Base-by-base conservation (phyloP, 2,888 invertebrate genomes). In the Nomada ferruginata region DNA sequence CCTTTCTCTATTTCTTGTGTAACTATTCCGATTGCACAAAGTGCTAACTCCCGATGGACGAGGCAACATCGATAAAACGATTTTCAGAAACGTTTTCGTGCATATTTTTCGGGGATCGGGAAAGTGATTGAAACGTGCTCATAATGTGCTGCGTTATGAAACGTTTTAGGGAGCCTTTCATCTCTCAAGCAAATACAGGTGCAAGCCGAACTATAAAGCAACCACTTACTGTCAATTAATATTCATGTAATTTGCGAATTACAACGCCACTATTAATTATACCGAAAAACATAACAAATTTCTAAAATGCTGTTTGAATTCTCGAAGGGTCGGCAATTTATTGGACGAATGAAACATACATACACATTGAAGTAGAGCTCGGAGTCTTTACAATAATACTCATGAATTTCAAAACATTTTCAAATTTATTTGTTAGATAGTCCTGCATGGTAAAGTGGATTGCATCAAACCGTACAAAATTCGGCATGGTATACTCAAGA, bases 371-470 rank as follows among this genome's bases (percentile, higher is more conserved):
- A 23, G 11, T 26, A n/a, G n/a, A 18, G 52, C 42, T 23, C 15
- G 53, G 18, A 29, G n/a, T 2, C 13, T 18, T 5, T 36, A 11
- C 26, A 50, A 4, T 20, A 15, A 0, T 11, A 2, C 44, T 60
- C 60, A 60, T 29, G 70, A 61, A 70, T 76, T 23, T 60, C 20
- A 36, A 63, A 76, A 63, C 36, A 47, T 55, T 29, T 42, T 55
- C 42, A 55, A 23, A 29, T 5, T 63, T 29, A 29, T 7, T 29
- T 29, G 7, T 5, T 29, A 29, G 29, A 29, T 5, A 29, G 29
- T 0, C 29, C 7, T 13, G 71, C 50, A 18, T 26, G 13, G 63
- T 52, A 70, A 53, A 20, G 15, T 42, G 52, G n/a, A 53, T 64
- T 44, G n/a, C 15, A 64, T 57, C 57, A 64, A 29, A 3, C 18